Base-by-base conservation (phyloP, 2,888 invertebrate genomes). In the Yponomeuta evonymella region DNA sequence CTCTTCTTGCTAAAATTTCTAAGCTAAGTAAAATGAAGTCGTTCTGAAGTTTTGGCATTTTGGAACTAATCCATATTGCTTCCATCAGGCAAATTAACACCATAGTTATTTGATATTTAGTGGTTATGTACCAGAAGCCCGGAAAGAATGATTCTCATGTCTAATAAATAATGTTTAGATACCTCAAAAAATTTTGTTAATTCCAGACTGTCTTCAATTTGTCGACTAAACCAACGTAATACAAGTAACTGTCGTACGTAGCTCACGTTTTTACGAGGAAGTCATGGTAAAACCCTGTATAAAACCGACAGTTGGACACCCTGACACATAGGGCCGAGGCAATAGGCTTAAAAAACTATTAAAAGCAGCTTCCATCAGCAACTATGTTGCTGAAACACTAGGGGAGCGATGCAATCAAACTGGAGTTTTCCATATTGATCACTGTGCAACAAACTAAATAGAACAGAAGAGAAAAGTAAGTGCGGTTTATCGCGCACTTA, bases 331-430 rank as follows among this genome's bases (percentile, higher is more conserved):
- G 15, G 15, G 51, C 15, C 51, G 51, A 58, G 51, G 51, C 51
- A 69, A 69, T 69, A 69, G 69, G 69, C 62, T 69, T 69, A 69
- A 69, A 69, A 69, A 69, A 69, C 69, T 69, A 69, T 69, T 69
- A 69, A 69, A 69, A 69, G 33, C 62, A 36, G 69, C 69, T 69
- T 58, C 69, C 33, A 23, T 12, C 30, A 68, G 68, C 68, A 68
- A 69, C 69, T 69, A 69, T 69, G 69, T 69, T 69, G 69, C 36
- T 29, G 67, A 69, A 69, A 69, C 68, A 15, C 36, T 58, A 67
- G 10, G 68, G 68, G 68, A 68, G 68, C 51, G 51, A 15, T 58
- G 67, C 36, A 67, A 67, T 67, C 67, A 67, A 67, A 67, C 36
- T 33, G 15, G 36, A 67, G 67, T 67, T 67, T 67, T 67, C 67